Evolutionary conservation across 2,888 invertebrate genomes (phyloP).

Genomic region (Sinhomidia bicolor): DNA sequence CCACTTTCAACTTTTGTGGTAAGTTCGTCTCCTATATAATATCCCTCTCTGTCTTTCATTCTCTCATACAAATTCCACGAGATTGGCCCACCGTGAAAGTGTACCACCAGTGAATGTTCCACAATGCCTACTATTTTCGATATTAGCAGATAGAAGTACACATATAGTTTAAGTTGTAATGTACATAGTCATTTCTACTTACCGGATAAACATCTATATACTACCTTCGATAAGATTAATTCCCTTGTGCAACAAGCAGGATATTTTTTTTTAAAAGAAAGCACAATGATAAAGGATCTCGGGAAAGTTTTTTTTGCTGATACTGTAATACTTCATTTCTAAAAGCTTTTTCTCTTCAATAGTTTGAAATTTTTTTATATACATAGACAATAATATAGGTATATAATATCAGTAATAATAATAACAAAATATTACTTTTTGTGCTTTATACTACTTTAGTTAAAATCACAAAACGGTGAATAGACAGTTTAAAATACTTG

Average conservation of each 20-base stretch:
- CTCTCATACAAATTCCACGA: conserved; percentile 27
- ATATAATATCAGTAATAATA: no score
- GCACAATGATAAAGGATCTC: neutral
- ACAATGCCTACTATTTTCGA: no score
- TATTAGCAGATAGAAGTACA: no score
- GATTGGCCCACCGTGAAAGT: conserved; percentile 26
- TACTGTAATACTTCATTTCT: no score
- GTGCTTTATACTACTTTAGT: no score
- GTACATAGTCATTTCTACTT: neutral
- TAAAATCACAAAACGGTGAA: no score
- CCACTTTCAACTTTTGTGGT: conserved; percentile 35
- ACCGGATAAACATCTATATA: conserved; percentile 4
- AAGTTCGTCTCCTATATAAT: neutral
- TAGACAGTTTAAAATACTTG: no score
- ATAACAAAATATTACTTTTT: no score
- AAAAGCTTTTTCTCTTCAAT: conserved; percentile 13
- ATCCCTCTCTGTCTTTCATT: neutral
- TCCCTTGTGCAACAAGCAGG: conserved; percentile 59
- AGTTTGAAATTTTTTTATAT: neutral
- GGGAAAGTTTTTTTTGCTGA: conserved; percentile 9
- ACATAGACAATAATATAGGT: neutral
- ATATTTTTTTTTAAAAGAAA: conserved; percentile 5
- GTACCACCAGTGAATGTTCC: neutral
- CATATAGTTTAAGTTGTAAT: neutral
- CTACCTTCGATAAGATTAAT: conserved; percentile 61